Conservation (phyloP, 2,888 invertebrate genomes). For the Pseudolycoriella hygida region DNA sequence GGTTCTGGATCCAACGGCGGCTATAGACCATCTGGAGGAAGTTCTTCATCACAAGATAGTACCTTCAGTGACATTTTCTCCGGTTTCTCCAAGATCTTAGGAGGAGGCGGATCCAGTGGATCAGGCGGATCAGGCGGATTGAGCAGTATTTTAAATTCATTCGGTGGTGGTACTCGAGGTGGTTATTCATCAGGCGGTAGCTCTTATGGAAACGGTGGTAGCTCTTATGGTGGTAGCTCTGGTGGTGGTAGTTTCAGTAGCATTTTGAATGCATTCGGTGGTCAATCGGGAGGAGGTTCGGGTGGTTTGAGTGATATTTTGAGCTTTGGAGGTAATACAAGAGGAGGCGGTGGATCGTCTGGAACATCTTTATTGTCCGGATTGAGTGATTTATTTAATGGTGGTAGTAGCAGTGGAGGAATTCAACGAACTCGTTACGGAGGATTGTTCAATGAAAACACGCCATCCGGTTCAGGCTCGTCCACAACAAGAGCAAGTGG, state of each 20-base stretch:
- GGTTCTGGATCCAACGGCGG: background rate
- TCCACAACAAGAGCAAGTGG: slow-evolving; percentile 13
- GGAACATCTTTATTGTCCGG: slow-evolving; percentile 1
- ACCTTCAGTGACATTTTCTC: too few relatives aligned
- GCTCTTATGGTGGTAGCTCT: background rate
- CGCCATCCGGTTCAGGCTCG: slow-evolving; percentile 13
- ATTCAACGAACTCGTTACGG: slow-evolving; percentile 22
- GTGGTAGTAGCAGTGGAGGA: slow-evolving; percentile 12
- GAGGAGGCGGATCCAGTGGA: slow-evolving; percentile 6
- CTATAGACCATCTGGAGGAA: background rate
- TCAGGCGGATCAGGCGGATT: slow-evolving; percentile 4
- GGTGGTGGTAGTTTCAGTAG: background rate
- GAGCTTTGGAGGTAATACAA: background rate
- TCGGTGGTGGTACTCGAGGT: slow-evolving; percentile 3
- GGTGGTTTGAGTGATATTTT: too few relatives aligned
- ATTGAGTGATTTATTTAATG: slow-evolving; percentile 2
- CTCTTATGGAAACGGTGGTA: background rate
- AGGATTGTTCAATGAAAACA: slow-evolving; percentile 26
- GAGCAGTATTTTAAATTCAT: background rate
- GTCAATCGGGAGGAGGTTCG: background rate
- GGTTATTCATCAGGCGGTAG: slow-evolving; percentile 3
- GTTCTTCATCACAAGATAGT: background rate
- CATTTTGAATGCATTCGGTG: slow-evolving; percentile 4
- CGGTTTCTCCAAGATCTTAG: background rate
- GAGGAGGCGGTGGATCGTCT: background rate